Base-by-base conservation (phyloP, 1,140 invertebrate species). In the Scaptomyza montana region DNA sequence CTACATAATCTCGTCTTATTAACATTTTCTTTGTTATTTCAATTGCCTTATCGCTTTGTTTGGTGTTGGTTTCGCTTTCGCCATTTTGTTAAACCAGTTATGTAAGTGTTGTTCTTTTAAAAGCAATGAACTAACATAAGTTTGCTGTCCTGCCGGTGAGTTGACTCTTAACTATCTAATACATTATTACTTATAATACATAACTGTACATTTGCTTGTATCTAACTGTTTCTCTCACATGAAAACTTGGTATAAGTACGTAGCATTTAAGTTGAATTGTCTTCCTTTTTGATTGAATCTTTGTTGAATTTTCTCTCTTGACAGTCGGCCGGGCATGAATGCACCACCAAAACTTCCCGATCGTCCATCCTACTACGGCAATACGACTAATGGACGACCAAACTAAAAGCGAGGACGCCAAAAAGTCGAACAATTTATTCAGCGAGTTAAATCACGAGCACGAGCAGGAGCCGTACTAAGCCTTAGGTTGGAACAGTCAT, bases 321-420 rank as follows among this genome's bases (percentile, higher is more conserved):
- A 65, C 60, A 91, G 89, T 49, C 89, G 87, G 28, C 87, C 85
- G 12, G 78, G 77, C n/a, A 74, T 76, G 51, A 91, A 89, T 74
- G 77, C 77, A 6, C 87, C 90, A 59, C 90, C 89, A 46, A 90
- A 86, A 62, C 73, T 91, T 50, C 89, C 89, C 16, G 89, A 91
- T 61, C 76, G 89, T 21, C 87, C 87, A 4, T 85, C 78, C 9
- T 89, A 90, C 49, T 89, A 89, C 46, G 84, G 84, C n/a, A 89
- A 86, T 43, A 90, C 78, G 25, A 84, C 79, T 13, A 90, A 90
- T 62, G 80, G 81, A 61, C 78, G 89, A 36, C 85, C 79, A 16
- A 85, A 73, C 45, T 85, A 19, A 71, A 39, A 51, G 13, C 2
- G 28, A 8, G 28, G 1, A 30, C 4, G 21, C 6, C 12, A n/a